Evolutionary conservation across 1,140 invertebrate genomes (phyloP).

Genomic region (Vollenhovia emeryi): DNA sequence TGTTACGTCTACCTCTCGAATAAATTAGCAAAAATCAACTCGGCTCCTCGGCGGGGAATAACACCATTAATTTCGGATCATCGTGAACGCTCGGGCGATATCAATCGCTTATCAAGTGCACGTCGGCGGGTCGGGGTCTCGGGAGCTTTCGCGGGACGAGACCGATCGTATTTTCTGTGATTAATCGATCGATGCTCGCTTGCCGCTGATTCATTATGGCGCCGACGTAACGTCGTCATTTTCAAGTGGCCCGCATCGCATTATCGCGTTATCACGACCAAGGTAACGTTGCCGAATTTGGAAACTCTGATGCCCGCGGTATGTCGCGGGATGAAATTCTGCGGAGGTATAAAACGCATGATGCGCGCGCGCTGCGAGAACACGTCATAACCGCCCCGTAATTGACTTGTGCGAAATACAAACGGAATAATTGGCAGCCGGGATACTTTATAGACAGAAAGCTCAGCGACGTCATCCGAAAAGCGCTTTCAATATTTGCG

Average conservation of each 20-base stretch:
- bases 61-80: constrained; percentile 47
- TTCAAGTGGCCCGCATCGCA: constrained; percentile 53
- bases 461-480: background rate
- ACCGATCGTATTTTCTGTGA: constrained; percentile 41
- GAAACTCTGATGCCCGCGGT: constrained; percentile 29
- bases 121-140: constrained; percentile 1
- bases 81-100: background rate
- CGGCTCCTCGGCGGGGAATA: background rate
- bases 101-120: constrained; percentile 33
- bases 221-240: constrained; percentile 42
- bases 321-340: constrained; percentile 45
- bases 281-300: constrained; percentile 48
- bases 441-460: background rate
- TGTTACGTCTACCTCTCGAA: constrained; percentile 3
- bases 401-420: constrained; percentile 35
- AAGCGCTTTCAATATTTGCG: background rate
- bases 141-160: constrained; percentile 25
- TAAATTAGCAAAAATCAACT: constrained; percentile 51
- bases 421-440: constrained; percentile 31
- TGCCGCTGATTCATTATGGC: constrained; percentile 42
- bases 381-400: constrained; percentile 33
- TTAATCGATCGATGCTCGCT: constrained; percentile 53
- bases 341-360: constrained; percentile 40
- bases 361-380: background rate
- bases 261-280: constrained; percentile 49